Conservation (phyloP, 2,797 vertebrate genomes). For the Astyanax mexicanus region DNA sequence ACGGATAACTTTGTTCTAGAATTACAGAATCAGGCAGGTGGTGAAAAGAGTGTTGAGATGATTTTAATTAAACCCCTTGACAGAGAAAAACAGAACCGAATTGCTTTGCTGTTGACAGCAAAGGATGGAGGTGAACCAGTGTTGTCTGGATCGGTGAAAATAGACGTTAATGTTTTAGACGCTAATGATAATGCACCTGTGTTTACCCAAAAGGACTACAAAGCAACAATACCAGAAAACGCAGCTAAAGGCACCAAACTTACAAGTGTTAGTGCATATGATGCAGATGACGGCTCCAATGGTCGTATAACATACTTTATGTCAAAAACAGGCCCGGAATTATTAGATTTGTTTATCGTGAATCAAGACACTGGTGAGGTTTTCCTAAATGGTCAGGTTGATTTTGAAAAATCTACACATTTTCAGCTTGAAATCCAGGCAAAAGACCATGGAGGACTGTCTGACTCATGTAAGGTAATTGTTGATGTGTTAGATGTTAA, state of each 20-base stretch:
- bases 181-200: constrained; percentile 74
- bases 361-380: constrained; percentile 51
- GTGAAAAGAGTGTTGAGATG: constrained; percentile 68
- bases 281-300: constrained; percentile 69
- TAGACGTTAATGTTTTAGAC: constrained; percentile 70
- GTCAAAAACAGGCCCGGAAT: constrained; percentile 41
- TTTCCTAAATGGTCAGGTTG: constrained; percentile 57
- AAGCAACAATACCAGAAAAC: constrained; percentile 67
- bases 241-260: constrained; percentile 58
- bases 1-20: constrained; percentile 70
- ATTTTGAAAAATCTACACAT: constrained; percentile 72
- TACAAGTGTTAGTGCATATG: constrained; percentile 67
- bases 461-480: constrained; percentile 75
- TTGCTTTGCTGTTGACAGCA: constrained; percentile 64
- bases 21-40: constrained; percentile 60
- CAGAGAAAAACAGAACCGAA: constrained; percentile 65
- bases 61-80: constrained; percentile 71
- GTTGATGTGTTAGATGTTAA: constrained; percentile 85
- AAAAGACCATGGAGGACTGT: constrained; percentile 77
- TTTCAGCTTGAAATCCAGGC: constrained; percentile 77
- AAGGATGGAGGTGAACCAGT: constrained; percentile 71
- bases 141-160: constrained; percentile 67
- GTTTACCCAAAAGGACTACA: constrained; percentile 69
- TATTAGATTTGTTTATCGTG: constrained; percentile 61
- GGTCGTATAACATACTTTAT: constrained; percentile 68